Conservation (phyloP, 2,113 vertebrate species). For the Ploceus nigricollis region DNA sequence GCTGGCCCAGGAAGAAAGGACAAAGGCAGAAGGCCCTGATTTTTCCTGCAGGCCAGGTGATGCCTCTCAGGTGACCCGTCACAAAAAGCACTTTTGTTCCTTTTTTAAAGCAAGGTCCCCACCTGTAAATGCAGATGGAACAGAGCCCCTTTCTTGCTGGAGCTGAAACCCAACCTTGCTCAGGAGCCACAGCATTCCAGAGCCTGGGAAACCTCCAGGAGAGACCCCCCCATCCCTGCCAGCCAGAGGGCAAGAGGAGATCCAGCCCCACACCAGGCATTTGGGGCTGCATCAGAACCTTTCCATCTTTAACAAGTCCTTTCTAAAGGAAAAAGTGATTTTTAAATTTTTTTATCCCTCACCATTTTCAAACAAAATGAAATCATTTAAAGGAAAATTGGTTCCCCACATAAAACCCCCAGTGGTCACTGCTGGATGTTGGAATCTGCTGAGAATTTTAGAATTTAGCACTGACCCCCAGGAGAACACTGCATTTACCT, state of each 20-base stretch:
- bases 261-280: background rate
- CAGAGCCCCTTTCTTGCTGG: slow-evolving; percentile 26
- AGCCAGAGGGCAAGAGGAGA: background rate
- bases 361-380: background rate
- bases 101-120: background rate
- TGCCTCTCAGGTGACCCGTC: background rate
- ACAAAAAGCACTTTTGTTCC: slow-evolving; percentile 58
- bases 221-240: background rate
- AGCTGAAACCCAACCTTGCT: background rate
- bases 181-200: background rate
- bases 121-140: background rate
- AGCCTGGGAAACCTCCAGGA: background rate
- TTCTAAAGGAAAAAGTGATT: background rate
- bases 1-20: background rate
- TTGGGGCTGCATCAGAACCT: background rate
- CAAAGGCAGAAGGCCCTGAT: background rate
- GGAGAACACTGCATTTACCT: background rate
- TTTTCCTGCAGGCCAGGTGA: background rate
- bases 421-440: accelerated
- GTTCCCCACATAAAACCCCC: background rate
- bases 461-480: background rate
- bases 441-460: background rate
- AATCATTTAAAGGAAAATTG: background rate
- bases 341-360: background rate
- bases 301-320: background rate